These are phyloP conservation scores for Pleuronectes platessa DNA, from an alignment of 2,113 vertebrate genomes.

Conservation along the genomic window DNA sequence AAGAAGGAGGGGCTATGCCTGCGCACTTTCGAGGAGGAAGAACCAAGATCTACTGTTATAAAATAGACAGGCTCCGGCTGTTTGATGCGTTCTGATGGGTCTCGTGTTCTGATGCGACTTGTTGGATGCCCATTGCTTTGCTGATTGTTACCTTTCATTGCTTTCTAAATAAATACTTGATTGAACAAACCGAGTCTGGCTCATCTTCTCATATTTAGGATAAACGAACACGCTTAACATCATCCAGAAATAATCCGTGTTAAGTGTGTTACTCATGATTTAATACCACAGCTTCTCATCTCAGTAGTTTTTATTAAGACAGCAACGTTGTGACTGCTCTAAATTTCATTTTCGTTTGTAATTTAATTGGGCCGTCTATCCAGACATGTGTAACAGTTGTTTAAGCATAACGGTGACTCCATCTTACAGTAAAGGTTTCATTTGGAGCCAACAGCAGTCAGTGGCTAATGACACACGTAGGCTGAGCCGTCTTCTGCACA, in stretches of 20 bases:
- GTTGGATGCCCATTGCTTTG: no score
- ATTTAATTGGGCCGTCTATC: slow-evolving; percentile 35
- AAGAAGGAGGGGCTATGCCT: no score
- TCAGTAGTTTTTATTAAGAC: slow-evolving; percentile 24
- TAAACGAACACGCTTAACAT: no score
- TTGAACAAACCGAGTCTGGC: no score
- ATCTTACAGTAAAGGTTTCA: slow-evolving; percentile 6
- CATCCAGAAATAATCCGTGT: background rate
- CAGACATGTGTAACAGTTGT: slow-evolving; percentile 23
- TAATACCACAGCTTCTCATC: background rate
- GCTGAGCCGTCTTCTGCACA: slow-evolving; percentile 31
- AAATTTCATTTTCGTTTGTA: slow-evolving; percentile 30
- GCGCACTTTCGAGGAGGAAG: no score
- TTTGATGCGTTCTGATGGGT: no score
- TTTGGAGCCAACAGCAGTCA: slow-evolving; percentile 2
- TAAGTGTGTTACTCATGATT: background rate
- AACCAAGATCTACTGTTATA: no score
- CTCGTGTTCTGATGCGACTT: no score
- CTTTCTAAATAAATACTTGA: no score
- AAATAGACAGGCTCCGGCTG: no score
- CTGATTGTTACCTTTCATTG: no score
- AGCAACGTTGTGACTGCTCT: background rate
- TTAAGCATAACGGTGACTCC: background rate
- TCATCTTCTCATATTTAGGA: no score
- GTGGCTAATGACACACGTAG: slow-evolving; percentile 15